Evolutionary conservation across 2,797 vertebrate species (phyloP).

Genomic region (Squalus acanthias): DNA sequence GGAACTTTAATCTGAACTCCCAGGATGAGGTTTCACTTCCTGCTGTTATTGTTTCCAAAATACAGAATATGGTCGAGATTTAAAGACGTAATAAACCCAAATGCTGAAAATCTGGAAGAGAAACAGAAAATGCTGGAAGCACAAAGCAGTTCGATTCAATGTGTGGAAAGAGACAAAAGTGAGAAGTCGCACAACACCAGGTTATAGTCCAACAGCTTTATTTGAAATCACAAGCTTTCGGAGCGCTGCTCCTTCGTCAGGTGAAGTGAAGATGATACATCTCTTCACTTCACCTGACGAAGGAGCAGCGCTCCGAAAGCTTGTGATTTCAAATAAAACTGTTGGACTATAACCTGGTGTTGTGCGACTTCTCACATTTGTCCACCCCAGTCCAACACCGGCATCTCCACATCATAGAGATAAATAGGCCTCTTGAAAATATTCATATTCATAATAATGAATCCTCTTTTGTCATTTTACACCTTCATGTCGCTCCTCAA

Average conservation of each 20-base stretch:
- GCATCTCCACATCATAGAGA: not conserved
- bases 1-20: constrained; percentile 1
- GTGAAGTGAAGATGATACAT: no score
- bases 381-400: no score
- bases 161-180: not conserved
- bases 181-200: no score
- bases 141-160: not conserved
- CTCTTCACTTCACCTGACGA: no score
- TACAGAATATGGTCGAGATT: not conserved
- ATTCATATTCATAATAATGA: not conserved
- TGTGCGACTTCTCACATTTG: no score
- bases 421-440: not conserved
- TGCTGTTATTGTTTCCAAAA: not conserved
- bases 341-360: no score
- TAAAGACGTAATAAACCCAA: not conserved
- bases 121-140: not conserved
- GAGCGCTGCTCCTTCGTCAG: no score
- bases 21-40: not conserved
- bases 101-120: not conserved
- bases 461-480: not conserved
- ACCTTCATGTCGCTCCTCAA: not conserved
- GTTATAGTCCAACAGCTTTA: no score
- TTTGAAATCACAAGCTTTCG: no score
- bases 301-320: no score
- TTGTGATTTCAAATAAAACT: no score